Conservation (phyloP, 2,888 invertebrate genomes). For the Pyrochroa serraticornis region DNA sequence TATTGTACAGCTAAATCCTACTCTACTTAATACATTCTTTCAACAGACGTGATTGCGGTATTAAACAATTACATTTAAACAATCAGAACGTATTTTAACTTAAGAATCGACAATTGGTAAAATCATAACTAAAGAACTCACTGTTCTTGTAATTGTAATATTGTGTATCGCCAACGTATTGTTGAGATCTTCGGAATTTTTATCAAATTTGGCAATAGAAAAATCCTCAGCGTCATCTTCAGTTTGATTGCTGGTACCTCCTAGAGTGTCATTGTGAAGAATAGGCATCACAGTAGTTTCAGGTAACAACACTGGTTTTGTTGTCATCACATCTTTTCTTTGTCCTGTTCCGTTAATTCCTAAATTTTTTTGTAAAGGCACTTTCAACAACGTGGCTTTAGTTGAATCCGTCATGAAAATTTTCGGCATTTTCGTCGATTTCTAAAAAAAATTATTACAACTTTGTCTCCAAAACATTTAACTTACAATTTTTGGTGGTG, state of each 20-base stretch:
- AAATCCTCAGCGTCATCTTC: slow-evolving; percentile 39
- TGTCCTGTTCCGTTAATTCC: slow-evolving; percentile 62
- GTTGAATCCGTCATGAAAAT: slow-evolving; percentile 1
- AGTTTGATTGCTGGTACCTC: slow-evolving; percentile 9
- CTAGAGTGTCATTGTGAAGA: slow-evolving; percentile 17
- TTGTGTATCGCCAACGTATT: slow-evolving; percentile 58
- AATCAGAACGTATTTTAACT: no score
- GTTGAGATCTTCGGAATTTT: slow-evolving; percentile 47
- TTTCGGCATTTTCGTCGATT: slow-evolving; percentile 9
- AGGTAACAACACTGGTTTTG: slow-evolving; percentile 10
- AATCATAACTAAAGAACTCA: background rate
- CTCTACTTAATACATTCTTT: no score
- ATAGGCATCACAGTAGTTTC: slow-evolving; percentile 12
- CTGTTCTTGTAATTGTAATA: slow-evolving; percentile 54
- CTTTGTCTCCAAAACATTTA: no score
- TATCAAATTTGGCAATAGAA: slow-evolving; percentile 53
- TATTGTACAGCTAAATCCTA: no score
- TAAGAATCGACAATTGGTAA: background rate
- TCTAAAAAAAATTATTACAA: slow-evolving; percentile 3
- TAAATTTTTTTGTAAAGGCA: slow-evolving; percentile 44
- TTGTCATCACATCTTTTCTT: slow-evolving; percentile 38
- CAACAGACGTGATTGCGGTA: no score
- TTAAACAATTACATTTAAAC: no score
- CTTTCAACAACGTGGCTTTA: slow-evolving; percentile 4
- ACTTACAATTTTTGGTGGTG: no score